phyloP scores from a whole-genome alignment of 2,113 vertebrate genomes.

The Phyllopteryx taeniolatus region DNA sequence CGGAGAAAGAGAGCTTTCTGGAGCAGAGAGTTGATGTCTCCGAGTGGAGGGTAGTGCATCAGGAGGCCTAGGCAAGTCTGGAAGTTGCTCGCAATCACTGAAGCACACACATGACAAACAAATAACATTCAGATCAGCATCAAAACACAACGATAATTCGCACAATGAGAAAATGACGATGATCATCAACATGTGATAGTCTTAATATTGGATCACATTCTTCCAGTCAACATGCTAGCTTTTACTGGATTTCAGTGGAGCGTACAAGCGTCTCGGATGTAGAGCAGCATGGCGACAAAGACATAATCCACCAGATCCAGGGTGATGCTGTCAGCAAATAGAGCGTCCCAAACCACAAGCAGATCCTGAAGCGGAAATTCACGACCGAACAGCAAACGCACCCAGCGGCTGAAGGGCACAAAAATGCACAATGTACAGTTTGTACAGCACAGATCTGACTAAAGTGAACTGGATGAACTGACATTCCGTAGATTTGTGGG shows the following conservation, averaged over 20 bases:
- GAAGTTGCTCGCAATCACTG: conserved; percentile 98
- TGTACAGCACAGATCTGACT: conserved; percentile 42
- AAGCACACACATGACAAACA: conserved; percentile 19
- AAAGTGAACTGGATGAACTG: conserved; percentile 64
- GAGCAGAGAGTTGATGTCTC: conserved; percentile 91
- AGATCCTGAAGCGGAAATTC: conserved; percentile 96
- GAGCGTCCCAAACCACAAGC: conserved; percentile 93
- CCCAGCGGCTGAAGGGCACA: conserved; percentile 82
- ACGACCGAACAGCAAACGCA: conserved; percentile 90
- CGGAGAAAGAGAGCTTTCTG: conserved; percentile 94
- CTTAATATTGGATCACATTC: background rate
- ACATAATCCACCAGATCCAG: conserved; percentile 93
- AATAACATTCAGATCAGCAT: background rate
- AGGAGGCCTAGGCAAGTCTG: conserved; percentile 96
- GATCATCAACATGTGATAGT: no score
- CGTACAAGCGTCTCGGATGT: conserved; percentile 94
- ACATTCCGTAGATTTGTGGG: conserved; percentile 98
- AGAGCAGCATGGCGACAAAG: conserved; percentile 97
- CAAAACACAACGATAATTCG: background rate
- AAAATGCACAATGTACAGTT: conserved; percentile 21
- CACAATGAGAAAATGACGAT: background rate
- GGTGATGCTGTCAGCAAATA: conserved; percentile 92
- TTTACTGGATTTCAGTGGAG: conserved; percentile 44
- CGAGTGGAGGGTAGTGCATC: conserved; percentile 95
- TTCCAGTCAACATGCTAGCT: background rate